Evolutionary conservation across 2,888 invertebrate species (phyloP).

Genomic region (Margaritifera margaritifera): DNA sequence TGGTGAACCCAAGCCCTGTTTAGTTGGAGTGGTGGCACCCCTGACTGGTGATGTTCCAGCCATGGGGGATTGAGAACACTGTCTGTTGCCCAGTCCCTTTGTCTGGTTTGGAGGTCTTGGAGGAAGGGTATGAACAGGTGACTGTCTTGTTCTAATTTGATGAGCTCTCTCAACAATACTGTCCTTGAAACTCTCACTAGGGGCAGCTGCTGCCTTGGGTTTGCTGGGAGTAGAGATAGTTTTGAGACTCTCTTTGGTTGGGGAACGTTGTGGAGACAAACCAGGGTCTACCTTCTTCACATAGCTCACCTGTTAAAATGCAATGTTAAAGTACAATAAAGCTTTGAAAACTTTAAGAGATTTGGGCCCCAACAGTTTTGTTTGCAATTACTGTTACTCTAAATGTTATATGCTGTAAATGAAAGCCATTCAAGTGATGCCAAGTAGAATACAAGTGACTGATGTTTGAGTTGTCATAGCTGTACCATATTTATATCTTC

Average conservation of each 20-base stretch:
- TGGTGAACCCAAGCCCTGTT: slow-evolving; percentile 30
- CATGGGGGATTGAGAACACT: background rate
- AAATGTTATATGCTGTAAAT: too few species aligned
- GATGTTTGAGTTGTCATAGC: too few species aligned
- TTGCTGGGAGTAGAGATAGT: slow-evolving; percentile 30
- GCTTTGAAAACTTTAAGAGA: too few species aligned
- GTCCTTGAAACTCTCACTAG: slow-evolving; percentile 56
- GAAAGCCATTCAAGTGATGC: too few species aligned
- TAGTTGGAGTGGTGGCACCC: slow-evolving; percentile 11
- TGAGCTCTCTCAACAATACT: slow-evolving; percentile 47
- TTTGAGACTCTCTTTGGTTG: slow-evolving; percentile 24
- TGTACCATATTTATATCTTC: too few species aligned
- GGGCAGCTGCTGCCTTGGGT: slow-evolving; percentile 17
- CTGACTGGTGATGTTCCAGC: too few species aligned
- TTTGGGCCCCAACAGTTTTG: too few species aligned
- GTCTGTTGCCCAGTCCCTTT: background rate
- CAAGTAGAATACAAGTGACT: too few species aligned
- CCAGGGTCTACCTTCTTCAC: slow-evolving; percentile 62
- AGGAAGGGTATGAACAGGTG: slow-evolving; percentile 1
- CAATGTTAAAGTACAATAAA: background rate
- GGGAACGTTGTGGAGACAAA: slow-evolving; percentile 25
- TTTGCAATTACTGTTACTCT: too few species aligned
- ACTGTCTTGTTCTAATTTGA: slow-evolving; percentile 32
- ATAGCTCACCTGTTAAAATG: slow-evolving; percentile 42
- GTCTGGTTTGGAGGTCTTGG: slow-evolving; percentile 3